Base-by-base conservation (phyloP, 2,888 invertebrate species). In the Cacoxenus indagator region DNA sequence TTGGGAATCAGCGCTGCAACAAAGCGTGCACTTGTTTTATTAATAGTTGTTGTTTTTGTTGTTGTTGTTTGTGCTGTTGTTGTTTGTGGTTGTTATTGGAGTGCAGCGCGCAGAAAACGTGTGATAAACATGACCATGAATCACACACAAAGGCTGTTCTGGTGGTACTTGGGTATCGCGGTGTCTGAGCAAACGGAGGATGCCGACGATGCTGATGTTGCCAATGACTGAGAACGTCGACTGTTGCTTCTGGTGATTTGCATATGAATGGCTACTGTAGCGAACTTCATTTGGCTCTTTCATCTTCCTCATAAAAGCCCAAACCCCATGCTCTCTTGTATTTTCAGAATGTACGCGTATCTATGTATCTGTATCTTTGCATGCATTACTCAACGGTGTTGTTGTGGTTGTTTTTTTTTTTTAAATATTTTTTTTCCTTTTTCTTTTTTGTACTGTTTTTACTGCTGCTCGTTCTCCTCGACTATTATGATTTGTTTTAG, bases 121-220 rank as follows among this genome's bases (percentile, higher is more conserved):
- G 83, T 80, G 80, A 80, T 80, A 83, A 80, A 83, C 80, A 82
- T 78, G 73, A 68, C 83, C 78, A 83, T 83, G 80, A 80, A 80
- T 80, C 83, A 80, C 82, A 83, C 79, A n/a, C 70, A 71, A 68
- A n/a, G n/a, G n/a, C n/a, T n/a, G n/a, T n/a, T n/a, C n/a, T n/a
- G n/a, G n/a, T n/a, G n/a, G n/a, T n/a, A n/a, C 1, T 6, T 5
- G 19, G 51, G 0, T 17, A 51, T 17, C 5, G 51, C 4, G 51
- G 19, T 17, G 48, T 17, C 8, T 8, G 22, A 48, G 48, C 8
- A 48, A 19, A 48, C n/a, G n/a, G 48, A 48, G 48, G 48, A 8
- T 4, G n/a, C 19, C 48, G 19, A 43, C 11, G 45, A 17, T 48
- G 48, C 17, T 5, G n/a, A 19, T n/a, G 5, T 19, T 17, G 48